Base-by-base conservation (phyloP, 2,888 invertebrate species). In the Caradrina kadenii region DNA sequence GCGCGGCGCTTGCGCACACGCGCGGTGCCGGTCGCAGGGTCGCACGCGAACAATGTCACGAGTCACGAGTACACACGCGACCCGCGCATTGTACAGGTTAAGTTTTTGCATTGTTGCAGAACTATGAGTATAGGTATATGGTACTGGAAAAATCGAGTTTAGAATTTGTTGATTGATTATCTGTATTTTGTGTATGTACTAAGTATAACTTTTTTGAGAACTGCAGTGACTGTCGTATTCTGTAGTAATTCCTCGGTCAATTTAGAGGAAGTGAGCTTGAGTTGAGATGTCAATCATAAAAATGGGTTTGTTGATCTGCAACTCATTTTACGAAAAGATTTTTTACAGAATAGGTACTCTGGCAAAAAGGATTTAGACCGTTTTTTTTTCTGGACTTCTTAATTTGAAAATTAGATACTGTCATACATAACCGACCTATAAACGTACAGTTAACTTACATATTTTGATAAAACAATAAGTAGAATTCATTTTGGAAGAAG, bases 21-120 rank as follows among this genome's bases (percentile, higher is more conserved):
- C 71, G 71, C 73, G 68, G 62, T 60, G 13, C 70, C 52, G 31
- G 39, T 50, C 75, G 69, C 63, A 49, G 78, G 83, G 85, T 86
- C 85, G 81, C 87, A 82, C 84, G 81, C 86, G 83, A 78, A 77
- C 79, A 83, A 82, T 84, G 81, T 76, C 80, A 72, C 68, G 62
- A 80, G 78, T 67, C 59, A 63, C 65, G 60, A 76, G 69, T 45
- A 52, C 63, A 55, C 71, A 78, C 81, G 78, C 60, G 78, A 72
- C 73, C 58, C 42, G 45, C 49, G 64, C 69, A 56, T 64, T 62
- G 63, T n/a, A 66, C 55, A 70, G 82, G 68, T 81, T 66, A 63
- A 62, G 21, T 74, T 74, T 69, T 64, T 54, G 31, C 58, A 42
- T 63, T 77, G 61, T 64, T 66, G 54, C 48, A n/a, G 63, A 74